Percentiles rank a stretch among this genome's conserved stretches.
These are phyloP conservation scores for Tapirus terrestris DNA, from an alignment of 2,113 vertebrate genomes.

Conservation along the genomic window DNA sequence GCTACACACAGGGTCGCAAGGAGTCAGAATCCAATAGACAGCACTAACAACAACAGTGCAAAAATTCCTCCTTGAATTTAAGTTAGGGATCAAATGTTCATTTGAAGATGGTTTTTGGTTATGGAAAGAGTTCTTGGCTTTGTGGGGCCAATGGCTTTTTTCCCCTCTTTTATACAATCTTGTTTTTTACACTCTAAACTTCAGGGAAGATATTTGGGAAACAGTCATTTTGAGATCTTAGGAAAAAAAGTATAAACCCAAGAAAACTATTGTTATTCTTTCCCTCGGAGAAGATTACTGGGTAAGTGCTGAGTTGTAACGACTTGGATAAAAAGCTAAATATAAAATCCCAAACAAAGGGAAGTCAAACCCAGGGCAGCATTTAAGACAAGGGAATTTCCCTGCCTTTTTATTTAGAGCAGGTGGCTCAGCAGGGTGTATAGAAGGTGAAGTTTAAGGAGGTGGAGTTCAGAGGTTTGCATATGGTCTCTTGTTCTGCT, in stretches of 20 bases:
- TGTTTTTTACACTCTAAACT: slow-evolving; percentile 29
- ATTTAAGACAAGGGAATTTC: slow-evolving; percentile 36
- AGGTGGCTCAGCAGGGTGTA: slow-evolving; percentile 45
- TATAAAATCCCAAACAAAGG: slow-evolving; percentile 64
- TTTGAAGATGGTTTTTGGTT: neutral
- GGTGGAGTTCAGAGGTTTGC: slow-evolving; percentile 43
- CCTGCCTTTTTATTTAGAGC: slow-evolving; percentile 62
- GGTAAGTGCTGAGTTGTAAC: slow-evolving; percentile 62
- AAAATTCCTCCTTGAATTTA: neutral
- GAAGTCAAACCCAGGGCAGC: slow-evolving; percentile 33
- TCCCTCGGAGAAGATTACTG: slow-evolving; percentile 66
- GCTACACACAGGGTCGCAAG: too few relatives aligned
- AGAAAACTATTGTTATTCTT: slow-evolving; percentile 64
- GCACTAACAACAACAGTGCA: neutral
- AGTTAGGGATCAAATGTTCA: neutral
- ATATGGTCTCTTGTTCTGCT: neutral
- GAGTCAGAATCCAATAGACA: too few relatives aligned
- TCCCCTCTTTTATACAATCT: neutral
- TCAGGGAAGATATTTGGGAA: slow-evolving; percentile 67
- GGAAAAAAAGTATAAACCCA: slow-evolving; percentile 54
- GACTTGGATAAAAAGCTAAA: slow-evolving; percentile 66
- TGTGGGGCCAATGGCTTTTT: neutral
- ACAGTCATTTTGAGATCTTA: slow-evolving; percentile 60
- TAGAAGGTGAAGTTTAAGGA: slow-evolving; percentile 51
- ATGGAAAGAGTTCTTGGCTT: neutral